Percentiles rank a stretch among this genome's conserved stretches.
phyloP scores from a whole-genome alignment of 2,797 vertebrate genomes.

The Cryptoprocta ferox region DNA sequence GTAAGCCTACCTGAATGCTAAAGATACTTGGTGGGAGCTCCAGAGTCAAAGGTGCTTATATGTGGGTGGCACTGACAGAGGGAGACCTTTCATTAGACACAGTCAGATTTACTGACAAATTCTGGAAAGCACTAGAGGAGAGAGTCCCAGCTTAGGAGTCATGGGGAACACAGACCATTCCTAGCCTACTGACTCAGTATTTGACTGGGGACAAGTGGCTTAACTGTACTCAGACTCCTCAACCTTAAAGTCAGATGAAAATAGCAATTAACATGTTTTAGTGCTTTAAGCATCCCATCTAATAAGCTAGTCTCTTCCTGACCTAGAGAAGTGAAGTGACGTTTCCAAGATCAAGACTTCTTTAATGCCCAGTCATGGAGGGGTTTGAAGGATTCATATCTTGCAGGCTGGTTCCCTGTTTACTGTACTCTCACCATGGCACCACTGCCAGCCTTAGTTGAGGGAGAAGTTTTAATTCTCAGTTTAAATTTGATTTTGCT shows the following conservation, averaged over 20 bases:
- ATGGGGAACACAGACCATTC: not conserved
- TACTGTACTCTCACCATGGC: not conserved
- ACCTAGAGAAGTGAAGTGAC: not conserved
- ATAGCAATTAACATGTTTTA: not conserved
- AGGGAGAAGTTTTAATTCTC: not conserved
- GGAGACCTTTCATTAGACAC: not conserved
- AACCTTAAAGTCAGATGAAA: not conserved
- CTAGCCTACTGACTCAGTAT: conserved; percentile 27
- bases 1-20: not conserved
- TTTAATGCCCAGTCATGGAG: not conserved
- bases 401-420: not conserved
- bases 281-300: not conserved
- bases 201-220: not conserved
- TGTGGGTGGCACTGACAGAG: not conserved
- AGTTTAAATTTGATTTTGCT: not conserved
- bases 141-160: not conserved
- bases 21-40: not conserved
- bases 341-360: conserved; percentile 25
- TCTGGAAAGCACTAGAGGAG: not conserved
- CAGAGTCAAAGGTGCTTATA: not conserved
- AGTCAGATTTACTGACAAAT: not conserved
- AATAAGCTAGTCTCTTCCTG: not conserved
- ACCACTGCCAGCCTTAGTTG: not conserved
- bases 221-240: not conserved
- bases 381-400: not conserved